Evolutionary conservation across 2,113 vertebrate genomes (phyloP), one percentile per base, ranked within the genome.

Genomic region (Fulmarus glacialis): DNA sequence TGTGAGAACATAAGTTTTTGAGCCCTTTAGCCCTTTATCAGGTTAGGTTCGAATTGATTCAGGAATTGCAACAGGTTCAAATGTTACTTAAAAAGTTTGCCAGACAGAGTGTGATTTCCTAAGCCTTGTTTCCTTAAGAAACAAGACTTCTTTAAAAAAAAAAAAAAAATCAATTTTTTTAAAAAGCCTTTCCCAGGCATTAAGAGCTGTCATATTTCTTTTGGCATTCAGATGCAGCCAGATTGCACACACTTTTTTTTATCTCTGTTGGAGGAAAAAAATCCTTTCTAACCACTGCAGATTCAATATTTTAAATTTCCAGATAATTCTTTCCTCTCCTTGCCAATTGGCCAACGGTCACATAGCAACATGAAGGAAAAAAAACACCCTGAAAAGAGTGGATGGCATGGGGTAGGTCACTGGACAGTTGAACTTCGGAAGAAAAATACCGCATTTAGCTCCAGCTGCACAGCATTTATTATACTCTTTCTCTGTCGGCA

Each of bases 141-240:
- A 71, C 5, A 52, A 40, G 15, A 56, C 8, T 55, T n/a, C n/a
- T n/a, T 42, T 8, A 7, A 13, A 70, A 26, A 52, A 66, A 63
- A 43, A 26, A 52, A 59, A n/a, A 71, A 5, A 52, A 59, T 27
- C 3, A 1, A 2, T 22, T 45, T 77, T 36, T 24, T 13, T 6
- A 26, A 62, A 71, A 63, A 29, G 6, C 40, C 6, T 91, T 91
- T 94, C 21, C 29, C 73, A 79, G 70, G 36, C 84, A 79, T 89
- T 87, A 78, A 78, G 60, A 83, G 42, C 72, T 93, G 59, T 95
- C 88, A 63, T 73, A 52, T 89, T 96, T 95, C 63, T 92, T 92
- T 91, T 95, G 92, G 89, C 95, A 94, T 89, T 97, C 68, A 87
- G 77, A 93, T 84, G 40, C 60, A 84, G 73, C 52, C 96, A 96